These are phyloP conservation scores for Chaetodon trifasciatus DNA, from an alignment of 2,797 vertebrate genomes.

Conservation along the genomic window DNA sequence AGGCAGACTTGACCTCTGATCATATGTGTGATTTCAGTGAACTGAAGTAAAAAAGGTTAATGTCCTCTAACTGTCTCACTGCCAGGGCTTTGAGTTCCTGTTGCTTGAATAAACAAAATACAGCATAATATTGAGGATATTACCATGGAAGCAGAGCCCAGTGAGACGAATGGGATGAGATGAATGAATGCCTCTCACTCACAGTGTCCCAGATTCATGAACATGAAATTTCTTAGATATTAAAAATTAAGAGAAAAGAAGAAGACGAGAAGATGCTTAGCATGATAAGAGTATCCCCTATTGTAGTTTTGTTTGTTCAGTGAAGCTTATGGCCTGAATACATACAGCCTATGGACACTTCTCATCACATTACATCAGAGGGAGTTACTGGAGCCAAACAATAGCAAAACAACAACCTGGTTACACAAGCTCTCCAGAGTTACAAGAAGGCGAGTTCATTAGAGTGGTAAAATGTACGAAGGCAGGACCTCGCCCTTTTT, in stretches of 20 bases:
- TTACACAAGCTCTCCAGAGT: neutral
- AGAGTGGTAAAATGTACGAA: neutral
- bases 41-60: conserved; percentile 36
- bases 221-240: neutral
- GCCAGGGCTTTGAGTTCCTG: conserved; percentile 1
- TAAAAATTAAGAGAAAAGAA: neutral
- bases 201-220: neutral
- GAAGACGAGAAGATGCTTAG: neutral
- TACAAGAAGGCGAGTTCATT: neutral
- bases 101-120: conserved; percentile 45
- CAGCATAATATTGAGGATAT: conserved; percentile 51
- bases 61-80: conserved; percentile 22
- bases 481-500: neutral
- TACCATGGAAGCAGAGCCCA: conserved; percentile 47
- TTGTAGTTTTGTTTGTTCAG: neutral
- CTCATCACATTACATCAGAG: neutral
- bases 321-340: neutral
- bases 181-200: conserved; percentile 8
- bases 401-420: neutral
- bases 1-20: conserved; percentile 35
- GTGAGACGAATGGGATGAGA: conserved; percentile 41
- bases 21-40: conserved; percentile 21
- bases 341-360: neutral
- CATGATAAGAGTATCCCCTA: neutral
- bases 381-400: neutral